Percentiles rank a stretch among this genome's conserved stretches.
Evolutionary conservation across 1,140 invertebrate genomes (phyloP).

Genomic region (Panagrolaimus sp.): DNA sequence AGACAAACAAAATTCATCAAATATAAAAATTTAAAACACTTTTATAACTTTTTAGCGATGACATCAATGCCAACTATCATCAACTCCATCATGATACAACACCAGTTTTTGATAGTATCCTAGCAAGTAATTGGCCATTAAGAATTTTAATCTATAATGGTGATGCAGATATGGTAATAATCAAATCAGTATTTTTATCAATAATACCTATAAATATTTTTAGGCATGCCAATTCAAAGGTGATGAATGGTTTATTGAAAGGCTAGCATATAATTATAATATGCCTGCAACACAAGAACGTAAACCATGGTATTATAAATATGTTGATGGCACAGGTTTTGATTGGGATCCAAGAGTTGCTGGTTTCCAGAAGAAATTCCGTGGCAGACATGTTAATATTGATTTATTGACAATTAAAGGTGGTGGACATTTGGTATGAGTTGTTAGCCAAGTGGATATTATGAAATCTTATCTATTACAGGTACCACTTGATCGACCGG

Average conservation of each 20-base stretch:
- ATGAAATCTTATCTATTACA: neutral
- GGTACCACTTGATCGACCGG: constrained; percentile 31
- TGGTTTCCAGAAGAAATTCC: neutral
- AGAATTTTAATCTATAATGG: constrained; percentile 62
- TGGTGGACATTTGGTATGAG: constrained; percentile 25
- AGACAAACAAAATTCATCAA: too few species aligned
- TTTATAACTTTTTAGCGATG: neutral
- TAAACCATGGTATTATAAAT: neutral
- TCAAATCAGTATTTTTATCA: too few species aligned
- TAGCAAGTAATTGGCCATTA: constrained; percentile 33
- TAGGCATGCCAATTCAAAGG: constrained; percentile 64
- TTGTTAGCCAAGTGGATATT: too few species aligned
- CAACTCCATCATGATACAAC: constrained; percentile 32
- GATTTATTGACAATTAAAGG: constrained; percentile 32
- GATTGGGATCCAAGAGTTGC: neutral
- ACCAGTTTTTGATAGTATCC: constrained; percentile 31
- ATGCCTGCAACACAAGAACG: neutral
- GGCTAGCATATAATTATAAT: constrained; percentile 10
- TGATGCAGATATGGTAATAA: constrained; percentile 59
- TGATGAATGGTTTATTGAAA: constrained; percentile 62
- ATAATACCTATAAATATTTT: neutral
- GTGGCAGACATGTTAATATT: constrained; percentile 11
- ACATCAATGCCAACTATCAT: constrained; percentile 10
- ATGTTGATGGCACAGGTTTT: neutral
- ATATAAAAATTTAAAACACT: too few species aligned